phyloP scores from a whole-genome alignment of 2,797 vertebrate genomes.

The Tiaroga cobitis region DNA sequence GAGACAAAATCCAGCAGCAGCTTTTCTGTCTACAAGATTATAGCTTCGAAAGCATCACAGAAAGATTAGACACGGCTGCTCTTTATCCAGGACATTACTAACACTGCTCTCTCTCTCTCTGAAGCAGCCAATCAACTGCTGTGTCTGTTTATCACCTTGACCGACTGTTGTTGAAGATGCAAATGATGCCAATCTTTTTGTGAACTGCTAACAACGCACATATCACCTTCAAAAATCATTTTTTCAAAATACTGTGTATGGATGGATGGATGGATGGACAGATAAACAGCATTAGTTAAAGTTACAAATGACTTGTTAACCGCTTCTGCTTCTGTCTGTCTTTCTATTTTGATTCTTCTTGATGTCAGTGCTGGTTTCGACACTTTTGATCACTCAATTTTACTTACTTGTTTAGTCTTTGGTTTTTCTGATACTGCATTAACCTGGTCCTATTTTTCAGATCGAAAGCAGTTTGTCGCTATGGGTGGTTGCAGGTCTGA shows the following conservation, averaged over 20 bases:
- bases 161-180: neutral
- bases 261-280: too few species aligned
- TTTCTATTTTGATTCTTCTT: too few species aligned
- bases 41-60: neutral
- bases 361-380: too few species aligned
- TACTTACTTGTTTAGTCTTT: too few species aligned
- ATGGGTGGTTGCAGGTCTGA: too few species aligned
- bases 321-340: too few species aligned
- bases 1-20: neutral
- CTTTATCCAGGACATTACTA: conserved; percentile 2
- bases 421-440: too few species aligned
- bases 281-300: too few species aligned
- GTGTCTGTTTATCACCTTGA: conserved; percentile 3
- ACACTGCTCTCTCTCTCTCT: neutral
- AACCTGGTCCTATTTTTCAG: too few species aligned
- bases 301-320: too few species aligned
- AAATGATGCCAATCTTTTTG: neutral
- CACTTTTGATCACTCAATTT: too few species aligned
- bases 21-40: conserved; percentile 8
- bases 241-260: neutral
- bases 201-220: neutral
- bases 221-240: neutral
- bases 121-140: neutral
- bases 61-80: conserved; percentile 12
- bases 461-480: too few species aligned